Base-by-base conservation (phyloP, 1,140 invertebrate genomes). In the Papilio helenus region DNA sequence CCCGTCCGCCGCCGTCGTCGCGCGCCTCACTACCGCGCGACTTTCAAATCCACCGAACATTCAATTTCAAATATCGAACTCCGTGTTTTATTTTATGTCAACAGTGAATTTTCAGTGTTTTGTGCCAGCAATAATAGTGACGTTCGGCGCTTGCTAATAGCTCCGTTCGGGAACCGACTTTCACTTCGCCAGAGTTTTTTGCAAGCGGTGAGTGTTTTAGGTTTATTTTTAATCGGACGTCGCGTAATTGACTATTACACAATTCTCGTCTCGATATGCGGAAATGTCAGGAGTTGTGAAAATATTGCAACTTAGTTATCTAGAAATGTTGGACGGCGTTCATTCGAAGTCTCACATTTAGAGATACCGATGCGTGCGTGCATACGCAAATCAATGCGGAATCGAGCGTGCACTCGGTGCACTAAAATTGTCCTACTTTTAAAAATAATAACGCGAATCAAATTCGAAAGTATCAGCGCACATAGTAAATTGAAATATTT, bases 141-240 rank as follows among this genome's bases (percentile, higher is more conserved):
- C 88, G 86, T 86, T 87, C 72, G 46, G 77, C 79, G 81, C 81
- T 83, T 86, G 83, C 83, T 42, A 85, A 86, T 83, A 86, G 83
- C 86, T 84, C 74, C 81, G 46, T 79, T 76, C 74, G 71, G 72
- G 76, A 79, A 76, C 68, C 81, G 39, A 89, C 87, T 92, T 90
- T 92, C 89, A 89, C 86, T 82, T 81, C 79, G 79, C 84, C 85
- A 84, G 81, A 82, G 86, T 83, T 92, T 92, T 92, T 92, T 90
- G 89, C 91, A 90, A 92, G 86, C 81, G 89, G 91, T 93, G 85
- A 94, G 92, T 92, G 80, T 90, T 90, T 88, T 89, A 86, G 81
- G 79, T 83, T 82, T 88, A 88, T 86, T 90, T 90, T 88, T 88
- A 86, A 88, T 85, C 84, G 84, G 81, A 82, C 79, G 81, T 85